Conservation (phyloP, 1,140 invertebrate species). For the Zaprionus taronus region DNA sequence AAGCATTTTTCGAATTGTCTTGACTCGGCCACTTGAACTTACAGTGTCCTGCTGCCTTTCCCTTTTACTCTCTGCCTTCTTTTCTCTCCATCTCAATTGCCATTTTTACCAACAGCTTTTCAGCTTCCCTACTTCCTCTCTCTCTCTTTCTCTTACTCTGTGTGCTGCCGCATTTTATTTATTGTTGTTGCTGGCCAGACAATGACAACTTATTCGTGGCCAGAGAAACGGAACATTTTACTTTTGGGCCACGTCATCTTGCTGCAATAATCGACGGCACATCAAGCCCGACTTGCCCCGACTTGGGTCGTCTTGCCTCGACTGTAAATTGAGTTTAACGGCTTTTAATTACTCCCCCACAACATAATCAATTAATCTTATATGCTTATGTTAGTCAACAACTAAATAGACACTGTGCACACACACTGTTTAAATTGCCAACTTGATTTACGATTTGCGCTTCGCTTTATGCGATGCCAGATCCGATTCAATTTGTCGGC, state of each 20-base stretch:
- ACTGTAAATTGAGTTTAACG: slow-evolving; percentile 31
- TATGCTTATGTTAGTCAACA: neutral
- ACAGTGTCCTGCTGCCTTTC: neutral
- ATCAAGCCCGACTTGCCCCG: slow-evolving; percentile 36
- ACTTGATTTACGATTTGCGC: slow-evolving; percentile 13
- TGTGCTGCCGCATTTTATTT: slow-evolving; percentile 65
- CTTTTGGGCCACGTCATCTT: slow-evolving; percentile 42
- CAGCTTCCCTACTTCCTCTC: slow-evolving; percentile 1
- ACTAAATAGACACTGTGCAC: neutral
- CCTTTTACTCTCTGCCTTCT: neutral
- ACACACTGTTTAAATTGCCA: slow-evolving; percentile 5
- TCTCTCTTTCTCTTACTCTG: slow-evolving; percentile 11
- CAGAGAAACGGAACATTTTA: slow-evolving; percentile 19
- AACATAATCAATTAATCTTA: neutral
- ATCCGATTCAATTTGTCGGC: slow-evolving; percentile 23
- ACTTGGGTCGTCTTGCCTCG: neutral
- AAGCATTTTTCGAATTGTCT: slow-evolving; percentile 80
- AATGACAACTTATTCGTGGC: slow-evolving; percentile 59
- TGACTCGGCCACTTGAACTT: slow-evolving; percentile 73
- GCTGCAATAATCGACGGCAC: slow-evolving; percentile 53
- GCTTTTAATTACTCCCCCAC: slow-evolving; percentile 53
- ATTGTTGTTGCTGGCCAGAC: slow-evolving; percentile 52
- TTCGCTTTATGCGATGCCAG: neutral
- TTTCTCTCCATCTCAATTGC: slow-evolving; percentile 22
- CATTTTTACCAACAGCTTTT: slow-evolving; percentile 27